Percentiles rank a stretch among this genome's conserved stretches.
These are phyloP conservation scores for Drosophila bocqueti DNA, from an alignment of 1,140 invertebrate species.

Conservation along the genomic window DNA sequence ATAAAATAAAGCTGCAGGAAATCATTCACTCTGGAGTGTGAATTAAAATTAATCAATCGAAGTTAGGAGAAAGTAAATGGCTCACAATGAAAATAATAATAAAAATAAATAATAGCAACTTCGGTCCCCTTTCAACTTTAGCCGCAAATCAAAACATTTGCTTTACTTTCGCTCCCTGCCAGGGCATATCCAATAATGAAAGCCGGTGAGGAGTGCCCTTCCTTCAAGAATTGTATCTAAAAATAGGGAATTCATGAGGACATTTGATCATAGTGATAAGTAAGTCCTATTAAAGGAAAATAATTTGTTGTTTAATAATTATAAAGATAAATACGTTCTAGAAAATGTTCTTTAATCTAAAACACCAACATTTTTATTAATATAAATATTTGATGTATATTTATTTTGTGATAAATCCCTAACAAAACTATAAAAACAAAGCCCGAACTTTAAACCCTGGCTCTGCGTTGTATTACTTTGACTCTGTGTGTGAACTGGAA, in stretches of 20 bases:
- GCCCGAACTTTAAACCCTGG: neutral
- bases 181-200: neutral
- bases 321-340: neutral
- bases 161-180: conserved; percentile 12
- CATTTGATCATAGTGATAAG: no score
- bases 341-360: neutral
- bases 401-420: neutral
- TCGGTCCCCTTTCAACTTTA: neutral
- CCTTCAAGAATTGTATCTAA: neutral
- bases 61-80: no score
- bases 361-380: no score
- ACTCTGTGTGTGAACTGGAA: conserved; percentile 2
- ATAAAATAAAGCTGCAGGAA: neutral
- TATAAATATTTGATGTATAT: neutral
- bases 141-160: conserved; percentile 32
- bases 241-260: neutral
- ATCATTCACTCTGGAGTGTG: no score
- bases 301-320: no score
- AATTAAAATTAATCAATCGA: neutral
- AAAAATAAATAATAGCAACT: neutral
- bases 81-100: neutral
- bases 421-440: neutral
- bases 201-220: neutral
- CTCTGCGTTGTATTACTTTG: neutral
- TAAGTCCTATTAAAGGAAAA: no score